Evolutionary conservation across 2,888 invertebrate species (phyloP).

Genomic region (Drosophila flavopinicola): DNA sequence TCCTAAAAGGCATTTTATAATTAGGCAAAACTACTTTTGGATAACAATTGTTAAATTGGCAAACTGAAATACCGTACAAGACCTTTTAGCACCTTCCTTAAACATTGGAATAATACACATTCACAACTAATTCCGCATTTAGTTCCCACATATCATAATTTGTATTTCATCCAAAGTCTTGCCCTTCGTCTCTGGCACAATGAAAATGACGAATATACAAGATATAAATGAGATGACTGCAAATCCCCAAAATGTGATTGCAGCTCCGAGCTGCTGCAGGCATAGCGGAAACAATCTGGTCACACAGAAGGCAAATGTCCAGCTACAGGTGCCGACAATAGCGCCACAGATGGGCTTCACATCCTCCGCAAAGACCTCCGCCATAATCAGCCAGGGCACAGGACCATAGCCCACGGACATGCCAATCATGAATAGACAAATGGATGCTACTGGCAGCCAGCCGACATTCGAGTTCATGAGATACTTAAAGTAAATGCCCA

Average conservation of each 20-base stretch:
- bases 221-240: slow-evolving; percentile 87
- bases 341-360: slow-evolving; percentile 90
- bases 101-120: no score
- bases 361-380: slow-evolving; percentile 91
- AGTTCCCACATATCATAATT: slow-evolving; percentile 4
- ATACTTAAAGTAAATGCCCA: slow-evolving; percentile 88
- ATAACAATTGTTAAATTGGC: no score
- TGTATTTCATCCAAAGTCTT: slow-evolving; percentile 77
- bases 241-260: slow-evolving; percentile 89
- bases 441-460: slow-evolving; percentile 90
- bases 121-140: neutral
- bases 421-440: slow-evolving; percentile 90
- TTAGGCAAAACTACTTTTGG: no score
- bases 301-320: slow-evolving; percentile 90
- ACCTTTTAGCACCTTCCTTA: no score
- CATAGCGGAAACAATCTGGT: slow-evolving; percentile 88
- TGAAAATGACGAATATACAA: slow-evolving; percentile 87
- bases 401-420: slow-evolving; percentile 93
- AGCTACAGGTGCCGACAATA: slow-evolving; percentile 90
- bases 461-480: slow-evolving; percentile 84
- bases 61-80: no score
- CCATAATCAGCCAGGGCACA: slow-evolving; percentile 89
- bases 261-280: slow-evolving; percentile 85
- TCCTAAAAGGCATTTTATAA: no score
- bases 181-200: slow-evolving; percentile 86